Percentiles rank a stretch among this genome's conserved stretches.
These are phyloP conservation scores for Zootermopsis nevadensis DNA, from an alignment of 2,888 invertebrate genomes.

Conservation along the genomic window DNA sequence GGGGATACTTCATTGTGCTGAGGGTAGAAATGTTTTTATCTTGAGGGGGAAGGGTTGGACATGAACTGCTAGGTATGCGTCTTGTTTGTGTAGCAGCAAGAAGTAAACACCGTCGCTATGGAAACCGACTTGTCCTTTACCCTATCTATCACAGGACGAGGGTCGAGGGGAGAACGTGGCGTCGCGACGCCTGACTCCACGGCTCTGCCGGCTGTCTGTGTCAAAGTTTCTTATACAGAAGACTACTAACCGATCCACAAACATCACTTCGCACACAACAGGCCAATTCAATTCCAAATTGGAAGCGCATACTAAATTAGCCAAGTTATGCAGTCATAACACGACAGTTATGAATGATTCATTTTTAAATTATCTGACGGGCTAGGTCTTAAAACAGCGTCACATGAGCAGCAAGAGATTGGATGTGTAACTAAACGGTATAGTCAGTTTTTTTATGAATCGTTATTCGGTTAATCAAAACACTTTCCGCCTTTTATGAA, in stretches of 20 bases:
- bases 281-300: not conserved
- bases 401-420: too few species aligned
- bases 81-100: slow-evolving; percentile 42
- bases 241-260: not conserved
- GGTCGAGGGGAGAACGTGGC: not conserved
- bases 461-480: too few species aligned
- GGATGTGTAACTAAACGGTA: too few species aligned
- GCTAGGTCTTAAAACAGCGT: too few species aligned
- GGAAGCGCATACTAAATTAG: too few species aligned
- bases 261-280: not conserved
- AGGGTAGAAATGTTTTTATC: slow-evolving; percentile 17
- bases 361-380: not conserved
- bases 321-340: too few species aligned
- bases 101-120: slow-evolving; percentile 41
- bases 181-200: slow-evolving; percentile 19
- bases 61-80: slow-evolving; percentile 26
- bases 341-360: too few species aligned
- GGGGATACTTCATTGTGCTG: not conserved
- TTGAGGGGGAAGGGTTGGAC: not conserved
- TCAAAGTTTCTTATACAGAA: not conserved
- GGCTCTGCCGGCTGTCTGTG: not conserved
- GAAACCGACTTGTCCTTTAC: slow-evolving; percentile 26
- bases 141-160: not conserved
- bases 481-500: too few species aligned
- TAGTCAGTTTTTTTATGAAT: too few species aligned